Conservation (phyloP, 2,113 vertebrate genomes). For the Lampris incognitus region DNA sequence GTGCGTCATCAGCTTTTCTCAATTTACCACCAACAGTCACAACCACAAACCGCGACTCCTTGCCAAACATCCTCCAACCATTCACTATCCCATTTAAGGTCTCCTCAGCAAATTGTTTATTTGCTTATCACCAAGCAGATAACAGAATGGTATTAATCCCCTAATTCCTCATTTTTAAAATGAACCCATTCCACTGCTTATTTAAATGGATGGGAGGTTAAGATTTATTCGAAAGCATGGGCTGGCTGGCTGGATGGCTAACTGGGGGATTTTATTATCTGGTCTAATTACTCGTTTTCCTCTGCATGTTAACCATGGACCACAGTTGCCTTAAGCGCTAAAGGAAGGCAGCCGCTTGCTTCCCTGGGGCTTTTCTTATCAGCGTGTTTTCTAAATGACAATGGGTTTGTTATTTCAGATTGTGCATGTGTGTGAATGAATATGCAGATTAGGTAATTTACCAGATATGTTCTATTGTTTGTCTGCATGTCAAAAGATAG, state of each 20-base stretch:
- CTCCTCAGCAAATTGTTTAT: conserved; percentile 64
- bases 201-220: conserved; percentile 50
- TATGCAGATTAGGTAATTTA: neutral
- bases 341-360: conserved; percentile 1
- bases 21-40: conserved; percentile 38
- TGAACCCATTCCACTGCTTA: conserved; percentile 57
- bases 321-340: neutral
- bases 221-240: conserved; percentile 25
- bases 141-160: conserved; percentile 73
- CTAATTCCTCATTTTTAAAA: conserved; percentile 64
- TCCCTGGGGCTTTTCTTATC: conserved; percentile 9
- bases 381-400: no score
- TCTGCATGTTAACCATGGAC: conserved; percentile 62
- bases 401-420: neutral
- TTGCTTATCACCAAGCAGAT: conserved; percentile 67
- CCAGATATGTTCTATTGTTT: no score
- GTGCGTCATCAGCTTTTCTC: conserved; percentile 23
- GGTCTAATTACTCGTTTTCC: conserved; percentile 72
- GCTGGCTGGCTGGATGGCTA: conserved; percentile 29
- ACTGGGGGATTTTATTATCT: conserved; percentile 74
- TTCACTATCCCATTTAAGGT: conserved; percentile 51
- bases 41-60: conserved; percentile 6
- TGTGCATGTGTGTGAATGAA: conserved; percentile 19
- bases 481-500: no score
- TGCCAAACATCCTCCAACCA: conserved; percentile 22